Evolutionary conservation across 1,140 invertebrate genomes (phyloP), one percentile per base, ranked within the genome.

Genomic region (Monochamus saltuarius): DNA sequence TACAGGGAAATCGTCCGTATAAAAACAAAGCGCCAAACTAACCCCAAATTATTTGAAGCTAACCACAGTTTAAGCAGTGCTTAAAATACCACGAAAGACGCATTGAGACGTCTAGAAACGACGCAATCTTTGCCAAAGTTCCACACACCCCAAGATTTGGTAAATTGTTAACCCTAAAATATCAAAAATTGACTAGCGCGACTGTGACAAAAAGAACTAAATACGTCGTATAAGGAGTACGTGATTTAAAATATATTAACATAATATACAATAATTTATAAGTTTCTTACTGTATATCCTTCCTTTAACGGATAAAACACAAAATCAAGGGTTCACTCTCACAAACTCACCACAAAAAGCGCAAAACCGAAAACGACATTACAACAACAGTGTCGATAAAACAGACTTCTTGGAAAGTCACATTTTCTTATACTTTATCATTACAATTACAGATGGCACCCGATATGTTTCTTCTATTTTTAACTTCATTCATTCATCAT

Each of bases 311-410:
- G 58, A 58, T 61, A 61, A 65, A 67, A 63, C 61, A 58, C 61
- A 46, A 50, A 66, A 65, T 56, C 53, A 62, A 60, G 52, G 62
- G 54, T 57, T 59, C 22, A 29, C 55, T 34, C 59, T 58, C 55
- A 59, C 53, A 67, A 60, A 63, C 61, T 64, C 54, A 55, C 56
- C 22, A 66, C 58, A 66, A 66, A 64, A 63, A 67, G 65, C 65
- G 65, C 65, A 67, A 67, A 67, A 67, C 61, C 61, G 51, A 67
- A 63, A 52, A 58, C 45, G 61, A 67, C 64, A 65, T 61, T 56
- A 46, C 37, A 56, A 16, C 43, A 39, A 9, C n/a, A 14, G 37
- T 13, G 51, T 39, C 51, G 51, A 19, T 39, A 46, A 46, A 19
- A 46, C 10, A 11, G 17, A 46, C 2, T 16, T 17, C 45, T 6